phyloP scores from a whole-genome alignment of 2,888 invertebrate genomes.

The Endomychus coccineus region DNA sequence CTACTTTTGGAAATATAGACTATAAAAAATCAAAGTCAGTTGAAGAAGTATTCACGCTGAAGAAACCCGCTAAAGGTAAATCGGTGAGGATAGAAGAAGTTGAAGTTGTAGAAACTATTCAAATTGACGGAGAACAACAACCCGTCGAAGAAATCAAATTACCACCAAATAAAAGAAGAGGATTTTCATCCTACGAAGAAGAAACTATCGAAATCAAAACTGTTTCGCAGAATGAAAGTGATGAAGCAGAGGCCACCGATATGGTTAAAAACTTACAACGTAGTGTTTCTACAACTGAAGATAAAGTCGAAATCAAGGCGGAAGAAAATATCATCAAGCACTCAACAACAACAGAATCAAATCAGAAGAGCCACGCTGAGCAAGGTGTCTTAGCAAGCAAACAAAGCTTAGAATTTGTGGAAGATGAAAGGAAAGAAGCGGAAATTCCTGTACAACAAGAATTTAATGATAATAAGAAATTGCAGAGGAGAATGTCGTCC shows the following conservation, averaged over 20 bases:
- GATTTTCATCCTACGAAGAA: constrained; percentile 8
- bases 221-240: too few relatives aligned
- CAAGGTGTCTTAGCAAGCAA: too few relatives aligned
- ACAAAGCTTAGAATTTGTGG: constrained; percentile 18
- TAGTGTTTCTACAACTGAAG: too few relatives aligned
- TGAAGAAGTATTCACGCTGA: constrained; percentile 12
- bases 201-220: constrained; percentile 18
- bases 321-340: too few relatives aligned
- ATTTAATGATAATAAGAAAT: constrained; percentile 14
- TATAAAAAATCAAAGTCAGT: constrained; percentile 5
- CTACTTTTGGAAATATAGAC: constrained; percentile 1
- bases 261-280: too few relatives aligned
- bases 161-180: neutral
- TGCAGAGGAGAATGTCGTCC: constrained; percentile 12
- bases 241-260: too few relatives aligned
- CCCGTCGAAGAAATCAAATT: constrained; percentile 6
- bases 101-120: constrained; percentile 26
- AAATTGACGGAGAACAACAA: constrained; percentile 17
- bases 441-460: constrained; percentile 11
- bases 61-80: constrained; percentile 21
- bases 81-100: constrained; percentile 34
- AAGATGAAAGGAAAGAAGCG: constrained; percentile 15
- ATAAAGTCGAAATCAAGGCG: too few relatives aligned
- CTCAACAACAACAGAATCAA: too few relatives aligned
- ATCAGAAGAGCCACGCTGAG: too few relatives aligned